Evolutionary conservation across 2,797 vertebrate genomes (phyloP), one percentile per base, ranked within the genome.

Genomic region (Clangula hyemalis): DNA sequence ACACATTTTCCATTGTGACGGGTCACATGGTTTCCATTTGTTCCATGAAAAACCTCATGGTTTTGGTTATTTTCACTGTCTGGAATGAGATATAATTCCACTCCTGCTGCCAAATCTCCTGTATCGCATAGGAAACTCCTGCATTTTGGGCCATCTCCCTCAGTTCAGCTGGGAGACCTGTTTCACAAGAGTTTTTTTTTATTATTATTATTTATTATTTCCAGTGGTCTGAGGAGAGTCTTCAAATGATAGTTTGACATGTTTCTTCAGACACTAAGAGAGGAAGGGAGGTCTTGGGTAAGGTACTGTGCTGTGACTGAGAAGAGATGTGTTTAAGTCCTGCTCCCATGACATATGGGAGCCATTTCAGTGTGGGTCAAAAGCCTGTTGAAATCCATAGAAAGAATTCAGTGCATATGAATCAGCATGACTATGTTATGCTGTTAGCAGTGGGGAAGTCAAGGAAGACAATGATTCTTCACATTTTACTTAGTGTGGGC

Each of bases 11-110:
- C 95, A 94, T 94, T 93, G 95, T 94, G 94, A 83, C 5, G 11
- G 78, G 94, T 96, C 95, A 95, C 95, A 96, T 93, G 97, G 91
- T 93, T 97, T 90, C 91, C 96, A 96, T 97, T 96, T 97, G 84
- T 91, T 96, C 93, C 90, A 57, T 38, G 58, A 93, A 95, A 95
- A 95, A 73, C 81, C 83, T 96, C 95, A 79, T 95, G 96, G 75
- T 83, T 95, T 94, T 43, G 95, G 95, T 97, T 95, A 94, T 95
- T 96, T 96, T 86, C 81, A 68, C 74, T 87, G 96, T 90, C 96
- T 97, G 95, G 93, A 96, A 84, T 2, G 87, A 91, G 92, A 92
- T 74, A 89, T 82, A 96, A 91, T 93, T 96, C 95, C 92, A 83
- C 32, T 39, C 51, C 56, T 51, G 58, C 89, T 95, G 96, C 96